Percentiles rank a stretch among this genome's conserved stretches.
phyloP scores from a whole-genome alignment of 2,113 vertebrate genomes.

The Taurulus bubalis region DNA sequence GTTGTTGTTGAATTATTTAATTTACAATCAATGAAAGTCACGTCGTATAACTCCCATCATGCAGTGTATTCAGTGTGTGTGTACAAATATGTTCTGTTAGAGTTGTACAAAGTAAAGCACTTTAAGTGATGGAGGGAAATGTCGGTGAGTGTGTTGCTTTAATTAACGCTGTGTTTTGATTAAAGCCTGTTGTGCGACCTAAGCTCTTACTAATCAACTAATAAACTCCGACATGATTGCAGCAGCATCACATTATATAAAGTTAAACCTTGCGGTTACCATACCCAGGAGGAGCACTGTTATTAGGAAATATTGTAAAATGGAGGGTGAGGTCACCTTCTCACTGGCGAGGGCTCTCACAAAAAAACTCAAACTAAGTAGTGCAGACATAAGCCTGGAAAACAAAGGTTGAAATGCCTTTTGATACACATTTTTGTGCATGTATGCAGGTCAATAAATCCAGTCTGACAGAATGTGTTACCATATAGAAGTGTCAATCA shows the following conservation, averaged over 20 bases:
- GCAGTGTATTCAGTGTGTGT: too few species aligned
- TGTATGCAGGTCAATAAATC: neutral
- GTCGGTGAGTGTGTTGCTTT: neutral
- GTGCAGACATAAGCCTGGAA: neutral
- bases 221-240: neutral
- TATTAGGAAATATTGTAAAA: slow-evolving; percentile 6
- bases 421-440: too few species aligned
- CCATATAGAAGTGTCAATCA: neutral
- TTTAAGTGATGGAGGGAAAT: neutral
- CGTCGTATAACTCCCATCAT: too few species aligned
- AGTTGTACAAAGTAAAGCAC: neutral
- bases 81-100: neutral
- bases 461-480: neutral
- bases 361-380: neutral
- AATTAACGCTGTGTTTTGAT: neutral
- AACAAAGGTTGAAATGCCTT: neutral
- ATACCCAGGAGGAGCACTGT: neutral
- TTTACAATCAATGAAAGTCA: too few species aligned
- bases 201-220: neutral
- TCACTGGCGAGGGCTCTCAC: neutral
- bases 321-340: neutral
- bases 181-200: neutral
- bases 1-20: too few species aligned
- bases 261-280: neutral
- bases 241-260: too few species aligned